Percentiles rank a stretch among this genome's conserved stretches.
Conservation (phyloP, 2,888 invertebrate genomes). For the Troglohyphantes excavatus region DNA sequence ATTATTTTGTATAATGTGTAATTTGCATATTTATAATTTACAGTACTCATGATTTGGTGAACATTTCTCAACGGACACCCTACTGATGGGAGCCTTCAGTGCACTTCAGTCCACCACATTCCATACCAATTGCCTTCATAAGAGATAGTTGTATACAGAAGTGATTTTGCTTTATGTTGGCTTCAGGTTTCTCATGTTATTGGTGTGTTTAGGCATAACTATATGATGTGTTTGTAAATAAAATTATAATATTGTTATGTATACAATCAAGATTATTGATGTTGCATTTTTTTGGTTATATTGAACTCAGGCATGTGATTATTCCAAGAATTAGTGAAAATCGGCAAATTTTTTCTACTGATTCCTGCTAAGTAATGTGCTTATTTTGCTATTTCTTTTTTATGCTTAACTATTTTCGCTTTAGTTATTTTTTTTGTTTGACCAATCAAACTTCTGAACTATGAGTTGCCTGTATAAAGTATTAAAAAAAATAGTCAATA, state of each 20-base stretch:
- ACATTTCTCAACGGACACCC: conserved; percentile 92
- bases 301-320: too few species aligned
- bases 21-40: conserved; percentile 83
- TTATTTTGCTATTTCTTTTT: too few species aligned
- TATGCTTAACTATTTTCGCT: too few species aligned
- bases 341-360: too few species aligned
- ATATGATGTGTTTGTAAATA: conserved; percentile 42
- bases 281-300: neutral
- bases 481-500: too few species aligned
- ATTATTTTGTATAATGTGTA: too few species aligned
- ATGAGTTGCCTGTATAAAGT: too few species aligned
- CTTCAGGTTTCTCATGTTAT: conserved; percentile 18
- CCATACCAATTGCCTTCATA: conserved; percentile 57
- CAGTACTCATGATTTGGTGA: conserved; percentile 95
- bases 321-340: too few species aligned
- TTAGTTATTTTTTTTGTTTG: too few species aligned
- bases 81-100: conserved; percentile 83
- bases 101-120: conserved; percentile 35
- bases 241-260: conserved; percentile 10
- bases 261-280: neutral
- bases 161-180: conserved; percentile 10
- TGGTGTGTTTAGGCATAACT: neutral
- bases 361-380: too few species aligned
- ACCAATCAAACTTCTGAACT: too few species aligned
- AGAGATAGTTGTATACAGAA: conserved; percentile 2